Percentiles rank a stretch among this genome's conserved stretches.
phyloP scores from a whole-genome alignment of 37 sponge, comb jelly and placozoan species.

The Cladorhizidae sp. region DNA sequence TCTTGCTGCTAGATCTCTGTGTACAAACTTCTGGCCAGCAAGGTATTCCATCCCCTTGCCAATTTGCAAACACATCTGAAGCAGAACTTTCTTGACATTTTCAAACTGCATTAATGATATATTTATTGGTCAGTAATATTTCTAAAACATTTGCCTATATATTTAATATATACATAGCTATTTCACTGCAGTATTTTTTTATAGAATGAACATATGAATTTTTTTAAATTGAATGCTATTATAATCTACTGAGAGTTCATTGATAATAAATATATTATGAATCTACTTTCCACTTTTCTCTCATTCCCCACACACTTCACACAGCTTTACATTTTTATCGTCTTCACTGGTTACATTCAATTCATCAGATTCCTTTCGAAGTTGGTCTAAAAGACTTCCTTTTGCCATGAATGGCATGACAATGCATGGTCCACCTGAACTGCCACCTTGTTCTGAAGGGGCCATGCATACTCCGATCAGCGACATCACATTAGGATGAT shows the following conservation, averaged over 20 bases:
- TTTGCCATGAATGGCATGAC: slow-evolving; percentile 41
- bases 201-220: too few relatives aligned
- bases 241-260: too few relatives aligned
- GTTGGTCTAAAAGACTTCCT: slow-evolving; percentile 24
- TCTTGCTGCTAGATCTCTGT: slow-evolving; percentile 54
- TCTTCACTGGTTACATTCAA: not conserved
- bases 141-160: not conserved
- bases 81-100: not conserved
- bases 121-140: too few relatives aligned
- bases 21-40: slow-evolving; percentile 13
- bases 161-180: not conserved
- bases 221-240: too few relatives aligned
- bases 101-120: not conserved
- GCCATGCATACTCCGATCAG: slow-evolving; percentile 44
- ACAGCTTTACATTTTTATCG: slow-evolving; percentile 6
- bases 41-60: slow-evolving; percentile 51
- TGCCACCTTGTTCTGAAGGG: not conserved
- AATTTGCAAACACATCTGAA: slow-evolving; percentile 30
- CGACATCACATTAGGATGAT: slow-evolving; percentile 42
- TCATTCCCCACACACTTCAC: too few relatives aligned
- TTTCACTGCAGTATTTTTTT: too few relatives aligned
- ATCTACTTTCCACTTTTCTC: too few relatives aligned
- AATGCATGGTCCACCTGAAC: slow-evolving; percentile 21
- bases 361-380: slow-evolving; percentile 11
- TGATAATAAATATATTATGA: too few relatives aligned